Evolutionary conservation across 1,140 invertebrate genomes (phyloP), one percentile per base, ranked within the genome.

Genomic region (Lordiphosa collinella): DNA sequence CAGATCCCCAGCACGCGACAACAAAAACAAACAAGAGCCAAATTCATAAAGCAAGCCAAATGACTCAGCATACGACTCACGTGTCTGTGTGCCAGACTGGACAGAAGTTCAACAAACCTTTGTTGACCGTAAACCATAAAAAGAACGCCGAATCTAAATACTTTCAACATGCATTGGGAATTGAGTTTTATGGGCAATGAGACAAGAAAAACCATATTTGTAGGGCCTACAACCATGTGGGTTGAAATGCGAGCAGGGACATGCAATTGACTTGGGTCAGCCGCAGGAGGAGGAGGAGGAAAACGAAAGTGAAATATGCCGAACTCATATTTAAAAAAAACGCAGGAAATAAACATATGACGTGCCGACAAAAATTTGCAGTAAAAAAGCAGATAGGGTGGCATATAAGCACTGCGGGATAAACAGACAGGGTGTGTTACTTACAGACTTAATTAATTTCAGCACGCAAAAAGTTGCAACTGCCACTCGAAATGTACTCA

Each of bases 401-500:
- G 9, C 25, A 22, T 32, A 25, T 4, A 7, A 9, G 31, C 5
- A 6, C 18, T n/a, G 41, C 6, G 11, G 18, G 10, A 6, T 12
- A 18, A 9, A 12, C 8, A 8, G 22, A 18, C 29, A 47, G 44
- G 44, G 44, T 16, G 44, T n/a, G 31, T 29, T 37, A 4, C 2
- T 36, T 68, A 40, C 54, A 40, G 66, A 67, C 61, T 82, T 82
- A 82, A 82, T 82, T 82, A 82, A 82, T 82, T 84, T 78, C 54
- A 59, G 64, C 78, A 82, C 78, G 78, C 78, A 64, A 82, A 70
- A 74, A 72, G 71, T 52, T 67, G 70, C 73, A 73, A 78, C 76
- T 68, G 69, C 58, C 62, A 75, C 53, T 75, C n/a, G 51, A 67
- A 69, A 75, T 64, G 55, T 61, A 66, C 52, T 74, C 60, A 75